Base-by-base conservation (phyloP, 2,888 invertebrate genomes). In the Lycia hirtaria region DNA sequence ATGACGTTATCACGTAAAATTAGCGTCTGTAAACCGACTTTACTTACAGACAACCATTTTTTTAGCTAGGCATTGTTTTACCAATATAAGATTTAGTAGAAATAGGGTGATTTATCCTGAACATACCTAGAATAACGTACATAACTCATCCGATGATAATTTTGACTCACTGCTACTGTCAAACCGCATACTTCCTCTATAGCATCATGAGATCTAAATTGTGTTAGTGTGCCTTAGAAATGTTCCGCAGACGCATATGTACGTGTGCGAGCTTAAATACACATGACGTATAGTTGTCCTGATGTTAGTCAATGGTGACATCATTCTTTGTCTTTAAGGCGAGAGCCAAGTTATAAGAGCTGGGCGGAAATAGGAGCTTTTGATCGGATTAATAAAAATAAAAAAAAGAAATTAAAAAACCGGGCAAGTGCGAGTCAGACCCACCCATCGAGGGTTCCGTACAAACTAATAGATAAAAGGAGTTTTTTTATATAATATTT, bases 281-380 rank as follows among this genome's bases (percentile, higher is more conserved):
- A 56, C 37, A 63, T 63, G 59, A 67, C 62, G 65, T 52, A 30
- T n/a, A 33, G 20, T 51, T n/a, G 56, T 33, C 28, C 37, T 41
- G 33, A 24, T 56, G 60, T 65, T 65, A 63, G 60, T 61, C 65
- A 62, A 56, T 17, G 62, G 47, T 69, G 68, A 69, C 65, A 65
- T 69, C 68, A 69, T 56, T 59, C 53, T 65, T 57, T 60, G 60
- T 58, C 44, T 33, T 60, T 38, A 15, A 24, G 41, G 33, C 5
- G 40, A 4, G 38, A 60, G 32, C 40, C 19, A 19, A 56, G 61
- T 20, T 38, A 44, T 33, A 24, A 51, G 56, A 24, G 7, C 3
- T 14, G 4, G 6, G 38, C 38, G 38, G 38, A 3, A 19, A 3
- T 2, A 9, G n/a, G n/a, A 1, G 3, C 7, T 32, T 32, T 12